Conservation (phyloP, 2,888 invertebrate species). For the Portevinia maculata region DNA sequence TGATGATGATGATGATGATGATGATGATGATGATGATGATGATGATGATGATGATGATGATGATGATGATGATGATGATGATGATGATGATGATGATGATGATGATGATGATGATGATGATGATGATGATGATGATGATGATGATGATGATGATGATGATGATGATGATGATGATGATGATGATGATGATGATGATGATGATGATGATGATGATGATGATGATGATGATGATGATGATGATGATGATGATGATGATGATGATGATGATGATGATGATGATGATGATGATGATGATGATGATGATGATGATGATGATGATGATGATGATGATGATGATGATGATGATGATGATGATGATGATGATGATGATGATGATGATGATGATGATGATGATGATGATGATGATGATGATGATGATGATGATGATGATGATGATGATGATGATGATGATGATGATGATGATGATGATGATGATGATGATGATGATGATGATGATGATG, state of each 20-base stretch:
- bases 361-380: constrained; percentile 32
- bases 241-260: constrained; percentile 32
- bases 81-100: constrained; percentile 12
- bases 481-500: constrained; percentile 34
- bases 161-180: constrained; percentile 28
- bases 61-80: constrained; percentile 25
- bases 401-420: constrained; percentile 33
- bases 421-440: constrained; percentile 36
- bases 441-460: constrained; percentile 35
- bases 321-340: constrained; percentile 30
- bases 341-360: constrained; percentile 33
- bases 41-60: constrained; percentile 30
- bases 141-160: constrained; percentile 35
- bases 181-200: constrained; percentile 35
- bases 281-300: constrained; percentile 35
- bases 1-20: constrained; percentile 35
- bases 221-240: constrained; percentile 26
- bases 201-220: constrained; percentile 33
- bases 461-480: constrained; percentile 35
- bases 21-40: constrained; percentile 32
- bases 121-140: constrained; percentile 35
- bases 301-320: constrained; percentile 32
- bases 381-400: constrained; percentile 33
- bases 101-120: constrained; percentile 30
- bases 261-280: constrained; percentile 32